phyloP scores from a whole-genome alignment of 2,888 invertebrate species.

The Campoletis raptor region DNA sequence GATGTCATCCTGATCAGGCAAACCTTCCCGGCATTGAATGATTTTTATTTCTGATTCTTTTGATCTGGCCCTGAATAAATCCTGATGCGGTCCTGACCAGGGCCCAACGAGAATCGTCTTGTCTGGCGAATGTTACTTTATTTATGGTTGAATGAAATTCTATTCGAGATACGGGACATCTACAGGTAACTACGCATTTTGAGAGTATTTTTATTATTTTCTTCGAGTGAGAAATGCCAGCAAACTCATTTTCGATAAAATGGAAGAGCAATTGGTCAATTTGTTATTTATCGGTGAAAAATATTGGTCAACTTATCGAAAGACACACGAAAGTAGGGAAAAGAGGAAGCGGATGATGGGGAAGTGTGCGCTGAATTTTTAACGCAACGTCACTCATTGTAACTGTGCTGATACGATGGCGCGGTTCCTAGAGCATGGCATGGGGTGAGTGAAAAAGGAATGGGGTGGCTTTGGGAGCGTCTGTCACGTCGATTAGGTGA shows the following conservation, averaged over 20 bases:
- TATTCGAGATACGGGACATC: no score
- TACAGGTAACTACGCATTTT: no score
- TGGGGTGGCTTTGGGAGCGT: conserved; percentile 49
- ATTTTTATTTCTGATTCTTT: no score
- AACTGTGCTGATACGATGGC: conserved; percentile 77
- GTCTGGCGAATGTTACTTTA: no score
- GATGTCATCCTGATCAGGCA: no score
- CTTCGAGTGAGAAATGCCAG: not conserved
- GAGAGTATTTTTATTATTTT: no score
- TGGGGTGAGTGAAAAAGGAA: conserved; percentile 4
- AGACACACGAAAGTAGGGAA: conserved; percentile 12
- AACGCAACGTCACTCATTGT: conserved; percentile 78
- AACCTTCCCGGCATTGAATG: no score
- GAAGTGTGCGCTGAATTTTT: conserved; percentile 75
- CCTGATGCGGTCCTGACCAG: no score
- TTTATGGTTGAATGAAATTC: no score
- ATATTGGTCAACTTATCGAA: conserved; percentile 4
- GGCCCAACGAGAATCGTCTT: no score
- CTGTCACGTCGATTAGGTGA: conserved; percentile 80
- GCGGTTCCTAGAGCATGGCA: conserved; percentile 22
- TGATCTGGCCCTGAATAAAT: no score
- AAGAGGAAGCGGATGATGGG: conserved; percentile 43
- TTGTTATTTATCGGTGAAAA: not conserved
- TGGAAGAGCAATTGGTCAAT: not conserved
- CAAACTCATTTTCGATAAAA: not conserved